phyloP scores from a whole-genome alignment of 2,888 invertebrate genomes.

The Poecilus cupreus region DNA sequence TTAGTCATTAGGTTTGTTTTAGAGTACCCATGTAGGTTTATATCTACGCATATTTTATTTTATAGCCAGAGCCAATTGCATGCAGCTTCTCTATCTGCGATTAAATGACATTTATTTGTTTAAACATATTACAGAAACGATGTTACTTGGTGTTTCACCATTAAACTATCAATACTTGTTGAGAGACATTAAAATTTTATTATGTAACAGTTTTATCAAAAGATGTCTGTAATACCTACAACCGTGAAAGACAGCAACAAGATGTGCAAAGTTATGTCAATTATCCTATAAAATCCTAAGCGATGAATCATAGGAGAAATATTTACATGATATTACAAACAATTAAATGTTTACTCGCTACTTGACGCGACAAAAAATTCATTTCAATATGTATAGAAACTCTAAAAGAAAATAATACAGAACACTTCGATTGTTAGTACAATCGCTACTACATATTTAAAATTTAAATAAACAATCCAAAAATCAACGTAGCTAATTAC shows the following conservation, averaged over 20 bases:
- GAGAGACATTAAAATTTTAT: background rate
- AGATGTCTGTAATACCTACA: background rate
- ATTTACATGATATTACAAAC: background rate
- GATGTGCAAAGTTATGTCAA: constrained; percentile 5
- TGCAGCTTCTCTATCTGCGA: background rate
- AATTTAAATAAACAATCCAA: constrained; percentile 32
- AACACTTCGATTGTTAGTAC: background rate
- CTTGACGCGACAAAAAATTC: background rate
- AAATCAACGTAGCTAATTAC: constrained; percentile 24
- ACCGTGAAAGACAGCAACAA: background rate
- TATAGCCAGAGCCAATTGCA: constrained; percentile 27
- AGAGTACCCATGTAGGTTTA: constrained; percentile 25
- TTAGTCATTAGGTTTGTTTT: constrained; percentile 20
- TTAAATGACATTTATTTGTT: constrained; percentile 5
- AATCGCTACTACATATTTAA: constrained; percentile 17
- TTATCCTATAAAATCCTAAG: constrained; percentile 9
- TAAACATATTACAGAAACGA: constrained; percentile 2
- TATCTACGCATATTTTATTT: constrained; percentile 1
- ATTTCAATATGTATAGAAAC: constrained; percentile 5
- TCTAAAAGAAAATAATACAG: background rate
- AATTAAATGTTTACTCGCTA: background rate
- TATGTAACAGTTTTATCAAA: background rate
- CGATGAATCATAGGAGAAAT: background rate
- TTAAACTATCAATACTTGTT: background rate
- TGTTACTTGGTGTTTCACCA: background rate